Evolutionary conservation across 1,140 invertebrate species (phyloP).

Genomic region (Drosophila varians): DNA sequence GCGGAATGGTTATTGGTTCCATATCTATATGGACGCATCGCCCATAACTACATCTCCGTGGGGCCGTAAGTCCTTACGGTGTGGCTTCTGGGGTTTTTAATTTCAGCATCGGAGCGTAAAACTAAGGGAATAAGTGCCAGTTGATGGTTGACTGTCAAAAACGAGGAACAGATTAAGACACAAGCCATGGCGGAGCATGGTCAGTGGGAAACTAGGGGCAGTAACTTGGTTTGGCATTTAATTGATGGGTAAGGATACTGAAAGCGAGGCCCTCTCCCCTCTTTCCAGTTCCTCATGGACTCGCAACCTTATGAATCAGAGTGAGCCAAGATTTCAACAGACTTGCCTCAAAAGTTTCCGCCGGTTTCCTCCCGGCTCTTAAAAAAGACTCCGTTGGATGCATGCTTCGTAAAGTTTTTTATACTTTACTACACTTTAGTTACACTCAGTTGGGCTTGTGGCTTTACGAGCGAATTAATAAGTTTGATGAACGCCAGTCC

Average conservation of each 20-base stretch:
- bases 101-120: neutral
- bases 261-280: neutral
- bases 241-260: neutral
- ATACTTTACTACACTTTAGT: conserved; percentile 39
- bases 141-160: neutral
- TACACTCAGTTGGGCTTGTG: conserved; percentile 5
- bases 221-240: no score
- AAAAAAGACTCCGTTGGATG: neutral
- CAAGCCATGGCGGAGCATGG: no score
- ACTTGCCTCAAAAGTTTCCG: no score
- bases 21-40: neutral
- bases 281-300: neutral
- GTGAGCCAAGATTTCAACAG: no score
- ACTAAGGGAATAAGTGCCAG: neutral
- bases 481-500: conserved; percentile 51
- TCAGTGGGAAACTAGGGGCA: no score
- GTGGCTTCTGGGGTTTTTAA: neutral
- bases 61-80: neutral
- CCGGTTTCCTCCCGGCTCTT: neutral
- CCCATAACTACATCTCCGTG: neutral
- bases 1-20: neutral
- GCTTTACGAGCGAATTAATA: conserved; percentile 51
- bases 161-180: neutral
- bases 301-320: neutral
- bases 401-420: conserved; percentile 52